A percentile compares a stretch with the other conserved stretches of the same genome.
Conservation (phyloP, 2,888 invertebrate species). For the Taenaris catops region DNA sequence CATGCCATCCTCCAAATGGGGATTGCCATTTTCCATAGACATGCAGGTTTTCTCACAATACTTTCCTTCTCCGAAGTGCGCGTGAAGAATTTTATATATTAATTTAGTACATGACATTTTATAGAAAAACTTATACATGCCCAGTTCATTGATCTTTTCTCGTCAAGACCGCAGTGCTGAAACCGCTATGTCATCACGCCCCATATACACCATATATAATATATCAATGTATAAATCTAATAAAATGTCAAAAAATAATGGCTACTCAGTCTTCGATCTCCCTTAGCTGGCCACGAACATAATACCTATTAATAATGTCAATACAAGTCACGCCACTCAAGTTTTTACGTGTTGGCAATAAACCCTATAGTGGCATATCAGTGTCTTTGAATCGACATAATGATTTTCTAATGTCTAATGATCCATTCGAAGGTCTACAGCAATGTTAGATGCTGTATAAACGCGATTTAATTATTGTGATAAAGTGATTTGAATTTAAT, state of each 20-base stretch:
- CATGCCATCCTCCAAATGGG: too few relatives aligned
- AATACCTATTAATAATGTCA: conserved; percentile 23
- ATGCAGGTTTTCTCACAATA: too few relatives aligned
- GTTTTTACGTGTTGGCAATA: conserved; percentile 20
- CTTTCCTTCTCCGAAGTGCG: too few relatives aligned
- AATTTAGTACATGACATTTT: too few relatives aligned
- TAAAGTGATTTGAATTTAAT: background rate
- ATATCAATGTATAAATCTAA: too few relatives aligned
- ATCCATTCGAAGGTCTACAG: conserved; percentile 14
- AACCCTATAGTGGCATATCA: conserved; percentile 14
- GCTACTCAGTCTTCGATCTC: conserved; percentile 8
- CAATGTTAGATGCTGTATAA: conserved; percentile 6
- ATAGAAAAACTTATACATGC: too few relatives aligned
- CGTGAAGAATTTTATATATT: too few relatives aligned
- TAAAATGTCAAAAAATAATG: background rate
- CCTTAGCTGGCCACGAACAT: conserved; percentile 17
- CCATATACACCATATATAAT: too few relatives aligned
- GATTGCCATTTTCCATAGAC: too few relatives aligned
- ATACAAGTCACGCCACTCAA: conserved; percentile 15
- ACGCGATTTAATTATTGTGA: conserved; percentile 5
- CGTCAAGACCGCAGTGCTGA: too few relatives aligned
- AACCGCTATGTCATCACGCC: too few relatives aligned
- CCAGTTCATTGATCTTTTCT: too few relatives aligned
- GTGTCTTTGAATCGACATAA: conserved; percentile 13
- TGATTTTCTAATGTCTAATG: conserved; percentile 13